These are phyloP conservation scores for Typhlomys cinereus DNA, from an alignment of 2,113 vertebrate genomes.

Conservation along the genomic window DNA sequence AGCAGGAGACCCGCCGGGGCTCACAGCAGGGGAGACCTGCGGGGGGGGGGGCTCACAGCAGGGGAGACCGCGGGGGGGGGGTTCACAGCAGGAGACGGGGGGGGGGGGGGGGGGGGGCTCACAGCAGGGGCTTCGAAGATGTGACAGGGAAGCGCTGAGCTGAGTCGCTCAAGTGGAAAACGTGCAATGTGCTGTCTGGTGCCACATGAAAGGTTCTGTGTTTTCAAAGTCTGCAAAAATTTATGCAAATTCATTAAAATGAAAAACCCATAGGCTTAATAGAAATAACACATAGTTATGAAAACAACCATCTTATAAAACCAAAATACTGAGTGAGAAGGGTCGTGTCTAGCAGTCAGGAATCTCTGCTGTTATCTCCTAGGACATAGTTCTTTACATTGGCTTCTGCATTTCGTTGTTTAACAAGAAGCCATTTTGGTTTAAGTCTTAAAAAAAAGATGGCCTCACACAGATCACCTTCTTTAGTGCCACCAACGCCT, in stretches of 20 bases:
- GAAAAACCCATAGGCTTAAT: not conserved
- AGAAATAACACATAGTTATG: not conserved
- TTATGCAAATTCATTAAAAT: not conserved
- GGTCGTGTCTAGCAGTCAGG: not conserved
- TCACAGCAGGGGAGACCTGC: too few species aligned
- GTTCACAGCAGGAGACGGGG: too few species aligned
- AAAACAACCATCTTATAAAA: not conserved
- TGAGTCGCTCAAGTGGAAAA: not conserved
- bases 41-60: too few species aligned
- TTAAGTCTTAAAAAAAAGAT: not conserved
- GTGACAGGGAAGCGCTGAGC: slow-evolving; percentile 18
- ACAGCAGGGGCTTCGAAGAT: slow-evolving; percentile 69
- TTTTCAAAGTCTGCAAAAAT: not conserved
- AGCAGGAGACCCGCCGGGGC: too few species aligned
- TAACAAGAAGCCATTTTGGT: not conserved
- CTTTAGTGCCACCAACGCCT: not conserved
- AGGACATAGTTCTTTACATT: not conserved
- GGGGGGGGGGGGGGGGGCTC: too few species aligned
- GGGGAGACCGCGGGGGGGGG: too few species aligned
- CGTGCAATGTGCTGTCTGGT: not conserved
- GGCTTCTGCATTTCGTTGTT: not conserved
- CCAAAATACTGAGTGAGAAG: not conserved
- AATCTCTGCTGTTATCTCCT: not conserved
- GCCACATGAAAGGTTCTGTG: not conserved
- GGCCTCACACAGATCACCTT: not conserved